Evolutionary conservation across 2,888 invertebrate genomes (phyloP).

Genomic region (Trichacis sp.): DNA sequence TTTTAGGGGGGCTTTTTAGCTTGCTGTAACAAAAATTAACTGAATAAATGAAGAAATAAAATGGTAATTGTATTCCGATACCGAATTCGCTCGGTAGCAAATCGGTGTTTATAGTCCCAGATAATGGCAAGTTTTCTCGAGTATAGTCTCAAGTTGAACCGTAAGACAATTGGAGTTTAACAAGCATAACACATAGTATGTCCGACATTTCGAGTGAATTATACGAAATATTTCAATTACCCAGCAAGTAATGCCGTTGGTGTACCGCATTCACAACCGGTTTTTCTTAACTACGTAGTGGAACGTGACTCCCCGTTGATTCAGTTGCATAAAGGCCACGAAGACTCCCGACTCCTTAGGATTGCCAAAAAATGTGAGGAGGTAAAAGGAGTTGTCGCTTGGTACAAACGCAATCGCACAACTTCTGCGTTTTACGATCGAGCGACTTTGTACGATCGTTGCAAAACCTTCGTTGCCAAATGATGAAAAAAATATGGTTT

Average conservation of each 20-base stretch:
- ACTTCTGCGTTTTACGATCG: slow-evolving; percentile 1
- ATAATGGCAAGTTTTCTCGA: too few species aligned
- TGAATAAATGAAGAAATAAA: too few species aligned
- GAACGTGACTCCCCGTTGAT: slow-evolving; percentile 5
- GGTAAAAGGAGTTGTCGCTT: slow-evolving; percentile 6
- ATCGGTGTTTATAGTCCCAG: too few species aligned
- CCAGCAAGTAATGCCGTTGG: slow-evolving; percentile 20
- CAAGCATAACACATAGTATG: neutral
- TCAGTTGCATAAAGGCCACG: slow-evolving; percentile 3
- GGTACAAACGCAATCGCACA: neutral
- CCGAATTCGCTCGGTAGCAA: too few species aligned
- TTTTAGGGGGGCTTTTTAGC: too few species aligned
- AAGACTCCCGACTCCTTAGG: slow-evolving; percentile 2
- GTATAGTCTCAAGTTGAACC: too few species aligned
- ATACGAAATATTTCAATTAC: slow-evolving; percentile 34
- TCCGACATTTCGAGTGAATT: slow-evolving; percentile 10
- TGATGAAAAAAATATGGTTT: too few species aligned
- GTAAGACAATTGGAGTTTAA: too few species aligned
- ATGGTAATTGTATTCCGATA: too few species aligned
- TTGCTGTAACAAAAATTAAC: too few species aligned
- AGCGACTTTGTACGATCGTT: neutral
- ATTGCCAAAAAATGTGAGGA: slow-evolving; percentile 4
- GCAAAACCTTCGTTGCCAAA: neutral
- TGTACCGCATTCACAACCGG: slow-evolving; percentile 21
- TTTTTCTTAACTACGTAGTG: slow-evolving; percentile 7